Evolutionary conservation across 2,797 vertebrate genomes (phyloP).

Genomic region (Acipenser oxyrinchus): DNA sequence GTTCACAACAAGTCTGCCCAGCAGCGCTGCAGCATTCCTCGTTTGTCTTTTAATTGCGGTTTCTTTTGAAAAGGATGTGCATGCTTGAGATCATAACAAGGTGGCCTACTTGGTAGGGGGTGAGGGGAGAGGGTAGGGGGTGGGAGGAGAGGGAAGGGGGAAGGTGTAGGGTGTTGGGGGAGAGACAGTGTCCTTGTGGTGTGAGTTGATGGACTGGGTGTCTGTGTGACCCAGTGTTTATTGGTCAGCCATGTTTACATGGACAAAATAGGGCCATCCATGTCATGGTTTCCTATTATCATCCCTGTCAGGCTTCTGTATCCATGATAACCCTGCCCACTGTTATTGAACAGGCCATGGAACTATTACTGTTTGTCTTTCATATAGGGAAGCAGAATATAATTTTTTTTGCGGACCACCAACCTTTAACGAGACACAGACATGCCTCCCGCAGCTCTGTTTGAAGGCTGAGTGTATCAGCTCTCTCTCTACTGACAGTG

Average conservation of each 20-base stretch:
- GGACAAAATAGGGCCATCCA: neutral
- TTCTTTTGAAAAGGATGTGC: no score
- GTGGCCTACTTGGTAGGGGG: constrained; percentile 14
- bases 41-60: no score
- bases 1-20: no score
- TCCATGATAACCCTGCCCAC: neutral
- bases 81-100: constrained; percentile 27
- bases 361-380: neutral
- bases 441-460: neutral
- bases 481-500: neutral
- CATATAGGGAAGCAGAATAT: no score
- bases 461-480: neutral
- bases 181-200: neutral
- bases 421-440: neutral
- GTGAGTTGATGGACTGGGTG: neutral
- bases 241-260: no score
- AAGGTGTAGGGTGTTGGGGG: constrained; percentile 14
- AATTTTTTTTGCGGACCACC: no score
- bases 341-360: neutral
- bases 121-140: constrained; percentile 24
- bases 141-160: neutral
- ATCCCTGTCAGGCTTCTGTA: constrained; percentile 3
- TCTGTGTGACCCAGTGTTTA: neutral
- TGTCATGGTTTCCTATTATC: neutral
- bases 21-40: no score